Evolutionary conservation across 2,888 invertebrate species (phyloP).

Genomic region (Molorchus minor): DNA sequence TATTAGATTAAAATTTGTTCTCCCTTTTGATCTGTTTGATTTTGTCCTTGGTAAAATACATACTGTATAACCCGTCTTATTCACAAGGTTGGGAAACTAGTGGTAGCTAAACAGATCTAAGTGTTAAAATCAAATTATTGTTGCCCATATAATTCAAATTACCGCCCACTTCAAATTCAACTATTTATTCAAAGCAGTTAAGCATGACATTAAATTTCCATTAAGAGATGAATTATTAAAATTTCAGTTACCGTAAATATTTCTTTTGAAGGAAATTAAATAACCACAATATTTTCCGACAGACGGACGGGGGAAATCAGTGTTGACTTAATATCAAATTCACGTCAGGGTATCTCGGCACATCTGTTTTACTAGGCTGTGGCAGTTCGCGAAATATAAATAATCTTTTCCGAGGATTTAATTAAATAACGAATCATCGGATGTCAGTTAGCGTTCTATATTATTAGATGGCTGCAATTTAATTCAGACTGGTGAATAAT

Average conservation of each 20-base stretch:
- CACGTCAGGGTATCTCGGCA: conserved; percentile 19
- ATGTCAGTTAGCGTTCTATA: conserved; percentile 1
- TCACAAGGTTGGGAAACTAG: no score
- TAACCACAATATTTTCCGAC: conserved; percentile 2
- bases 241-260: background rate
- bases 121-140: no score
- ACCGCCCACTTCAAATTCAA: no score
- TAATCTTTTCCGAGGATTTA: conserved; percentile 19
- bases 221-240: no score
- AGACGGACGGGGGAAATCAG: background rate
- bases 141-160: no score
- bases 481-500: background rate
- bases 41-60: no score
- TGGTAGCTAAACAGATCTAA: no score
- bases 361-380: conserved; percentile 22
- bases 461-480: background rate
- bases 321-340: conserved; percentile 21
- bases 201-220: no score
- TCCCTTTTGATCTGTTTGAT: no score
- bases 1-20: no score
- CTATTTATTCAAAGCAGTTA: no score
- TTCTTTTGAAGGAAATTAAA: conserved; percentile 4
- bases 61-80: no score
- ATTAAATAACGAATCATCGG: conserved; percentile 18
- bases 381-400: conserved; percentile 16